phyloP scores from a whole-genome alignment of 2,888 invertebrate species.

The Eudasyphora cyanicolor region DNA sequence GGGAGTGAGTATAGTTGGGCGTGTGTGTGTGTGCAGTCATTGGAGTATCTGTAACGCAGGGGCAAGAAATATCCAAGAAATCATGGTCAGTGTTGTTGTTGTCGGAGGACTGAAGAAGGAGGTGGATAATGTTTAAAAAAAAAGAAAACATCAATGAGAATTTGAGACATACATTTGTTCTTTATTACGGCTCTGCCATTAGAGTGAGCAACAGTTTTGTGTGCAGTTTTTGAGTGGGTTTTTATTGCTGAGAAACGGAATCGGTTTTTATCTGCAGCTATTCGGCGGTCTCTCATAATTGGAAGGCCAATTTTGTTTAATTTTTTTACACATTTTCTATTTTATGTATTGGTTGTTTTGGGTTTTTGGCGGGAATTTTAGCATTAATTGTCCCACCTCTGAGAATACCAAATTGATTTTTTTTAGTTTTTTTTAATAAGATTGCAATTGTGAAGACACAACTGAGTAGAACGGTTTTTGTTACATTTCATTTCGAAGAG shows the following conservation, averaged over 20 bases:
- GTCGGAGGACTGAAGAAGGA: not conserved
- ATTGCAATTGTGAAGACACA: no score
- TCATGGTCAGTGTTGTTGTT: slow-evolving; percentile 1
- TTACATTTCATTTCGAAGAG: no score
- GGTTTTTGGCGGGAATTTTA: not conserved
- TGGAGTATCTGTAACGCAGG: not conserved
- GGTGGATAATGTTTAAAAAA: not conserved
- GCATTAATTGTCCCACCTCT: not conserved
- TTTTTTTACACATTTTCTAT: not conserved
- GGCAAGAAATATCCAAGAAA: not conserved
- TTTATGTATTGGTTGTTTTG: not conserved
- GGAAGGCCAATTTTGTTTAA: slow-evolving; percentile 1
- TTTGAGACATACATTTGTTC: slow-evolving; percentile 34
- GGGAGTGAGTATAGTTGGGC: not conserved
- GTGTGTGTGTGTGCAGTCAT: not conserved
- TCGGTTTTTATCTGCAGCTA: not conserved
- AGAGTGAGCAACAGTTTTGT: slow-evolving; percentile 58
- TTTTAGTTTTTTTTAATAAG: no score
- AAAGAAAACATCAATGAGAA: not conserved
- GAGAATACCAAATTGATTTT: no score
- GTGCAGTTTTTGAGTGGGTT: slow-evolving; percentile 38
- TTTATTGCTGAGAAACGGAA: slow-evolving; percentile 7
- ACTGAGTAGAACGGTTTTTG: no score
- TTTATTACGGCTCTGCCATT: slow-evolving; percentile 34
- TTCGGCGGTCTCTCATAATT: slow-evolving; percentile 2